phyloP scores from a whole-genome alignment of 2,113 vertebrate species.

The Corythornis cristatus region DNA sequence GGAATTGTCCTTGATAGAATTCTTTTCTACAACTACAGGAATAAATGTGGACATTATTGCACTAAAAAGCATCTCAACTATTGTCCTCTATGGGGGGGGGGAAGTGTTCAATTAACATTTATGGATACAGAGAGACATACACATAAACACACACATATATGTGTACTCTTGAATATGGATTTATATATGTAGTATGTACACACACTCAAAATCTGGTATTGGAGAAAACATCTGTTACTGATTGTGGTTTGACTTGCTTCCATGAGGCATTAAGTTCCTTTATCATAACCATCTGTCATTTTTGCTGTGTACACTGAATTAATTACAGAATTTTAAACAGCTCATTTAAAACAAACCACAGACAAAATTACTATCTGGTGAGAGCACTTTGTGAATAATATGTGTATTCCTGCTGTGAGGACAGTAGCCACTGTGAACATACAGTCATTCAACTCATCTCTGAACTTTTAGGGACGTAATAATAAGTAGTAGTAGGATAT shows the following conservation, averaged over 20 bases:
- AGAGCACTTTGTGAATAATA: constrained; percentile 36
- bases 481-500: not conserved
- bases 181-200: not conserved
- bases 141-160: not conserved
- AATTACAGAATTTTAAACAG: constrained; percentile 69
- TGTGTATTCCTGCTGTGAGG: constrained; percentile 23
- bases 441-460: not conserved
- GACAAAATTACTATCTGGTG: constrained; percentile 48
- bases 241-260: constrained; percentile 53
- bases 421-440: constrained; percentile 22
- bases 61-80: not conserved
- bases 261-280: constrained; percentile 43
- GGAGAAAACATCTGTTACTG: constrained; percentile 53
- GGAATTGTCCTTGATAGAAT: not conserved
- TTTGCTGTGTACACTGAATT: constrained; percentile 52
- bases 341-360: constrained; percentile 55
- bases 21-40: not conserved
- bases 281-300: constrained; percentile 71
- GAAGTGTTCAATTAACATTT: not conserved
- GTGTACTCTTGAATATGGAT: not conserved
- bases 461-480: not conserved
- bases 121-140: not conserved
- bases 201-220: constrained; percentile 4
- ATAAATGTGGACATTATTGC: not conserved
- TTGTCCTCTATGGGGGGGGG: not conserved